Base-by-base conservation (phyloP, 2,888 invertebrate species). In the Lysandra coridon region DNA sequence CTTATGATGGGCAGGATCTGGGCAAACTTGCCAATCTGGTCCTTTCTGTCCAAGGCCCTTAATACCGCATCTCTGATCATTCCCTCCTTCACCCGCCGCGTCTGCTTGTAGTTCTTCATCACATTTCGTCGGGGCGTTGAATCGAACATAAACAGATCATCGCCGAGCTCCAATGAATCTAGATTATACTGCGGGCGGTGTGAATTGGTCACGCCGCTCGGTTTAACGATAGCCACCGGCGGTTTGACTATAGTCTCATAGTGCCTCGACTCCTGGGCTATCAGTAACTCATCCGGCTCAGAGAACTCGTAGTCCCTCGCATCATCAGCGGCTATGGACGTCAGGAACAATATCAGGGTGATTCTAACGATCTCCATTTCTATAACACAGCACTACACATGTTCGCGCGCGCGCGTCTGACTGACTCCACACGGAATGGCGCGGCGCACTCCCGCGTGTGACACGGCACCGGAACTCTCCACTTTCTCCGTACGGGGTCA, bases 1-100 rank as follows among this genome's bases (percentile, higher is more conserved):
- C 96, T 93, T 82, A 96, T 91, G 83, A 96, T 96, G 73, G 97
- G 96, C 89, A 96, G 89, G 40, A 96, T 94, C 88, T 96, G 95
- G 0, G 95, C 95, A 80, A 96, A 95, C 85, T 95, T 95, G 81
- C 95, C 95, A 30, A 95, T 95, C 76, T 96, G 94, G 60, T 95
- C 95, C 78, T 95, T 95, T 84, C 95, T 92, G 82, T 95, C 95
- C 86, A 96, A 87, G 0, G 96, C 96, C 83, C 95, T 92, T 23
- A 95, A 83, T 79, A 96, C 91, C 1, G 95, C 95, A 57, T 93
- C 93, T 82, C 95, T 93, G 30, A 96, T 87, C 84, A 93, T 88
- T 1, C 90, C 90, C 78, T 95, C 95, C 62, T 95, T 95, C 78
- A 90, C 62, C 44, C 86, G 44, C 88, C 85, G 78, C 88, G 81